Conservation (phyloP, 2,797 vertebrate genomes). For the Hylomyscus alleni region DNA sequence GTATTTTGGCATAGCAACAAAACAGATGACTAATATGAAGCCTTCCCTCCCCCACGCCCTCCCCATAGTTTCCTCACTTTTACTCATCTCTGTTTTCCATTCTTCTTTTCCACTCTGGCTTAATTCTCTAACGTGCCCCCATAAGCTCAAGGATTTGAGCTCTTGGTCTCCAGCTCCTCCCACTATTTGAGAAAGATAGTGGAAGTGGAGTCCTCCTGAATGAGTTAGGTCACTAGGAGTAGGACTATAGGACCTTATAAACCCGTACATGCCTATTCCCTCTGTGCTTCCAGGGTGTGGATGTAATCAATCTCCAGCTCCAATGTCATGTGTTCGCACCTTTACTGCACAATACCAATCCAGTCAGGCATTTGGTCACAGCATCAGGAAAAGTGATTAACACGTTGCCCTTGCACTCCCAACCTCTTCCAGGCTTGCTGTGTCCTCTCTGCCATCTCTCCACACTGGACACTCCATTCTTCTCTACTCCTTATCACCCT, state of each 20-base stretch:
- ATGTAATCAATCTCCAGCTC: not conserved
- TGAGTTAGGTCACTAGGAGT: not conserved
- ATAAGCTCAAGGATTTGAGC: not conserved
- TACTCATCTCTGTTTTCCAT: no score
- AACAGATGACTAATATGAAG: no score
- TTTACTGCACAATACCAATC: not conserved
- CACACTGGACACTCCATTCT: no score
- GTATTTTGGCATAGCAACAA: not conserved
- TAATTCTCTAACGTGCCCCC: not conserved
- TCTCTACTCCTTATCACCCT: no score
- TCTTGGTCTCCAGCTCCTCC: not conserved
- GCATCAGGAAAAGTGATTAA: not conserved
- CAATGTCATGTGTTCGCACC: rapidly evolving
- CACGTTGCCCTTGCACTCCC: no score
- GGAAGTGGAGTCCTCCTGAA: not conserved
- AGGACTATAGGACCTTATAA: no score
- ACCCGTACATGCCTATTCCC: not conserved
- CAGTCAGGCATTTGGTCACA: not conserved
- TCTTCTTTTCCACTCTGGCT: not conserved
- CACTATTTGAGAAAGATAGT: not conserved
- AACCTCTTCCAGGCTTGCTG: not conserved
- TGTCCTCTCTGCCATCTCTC: not conserved
- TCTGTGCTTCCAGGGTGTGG: not conserved
- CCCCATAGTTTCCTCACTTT: no score
- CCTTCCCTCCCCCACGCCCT: no score